These are phyloP conservation scores for Nesidiocoris tenuis DNA, from an alignment of 2,888 invertebrate species.

Conservation along the genomic window DNA sequence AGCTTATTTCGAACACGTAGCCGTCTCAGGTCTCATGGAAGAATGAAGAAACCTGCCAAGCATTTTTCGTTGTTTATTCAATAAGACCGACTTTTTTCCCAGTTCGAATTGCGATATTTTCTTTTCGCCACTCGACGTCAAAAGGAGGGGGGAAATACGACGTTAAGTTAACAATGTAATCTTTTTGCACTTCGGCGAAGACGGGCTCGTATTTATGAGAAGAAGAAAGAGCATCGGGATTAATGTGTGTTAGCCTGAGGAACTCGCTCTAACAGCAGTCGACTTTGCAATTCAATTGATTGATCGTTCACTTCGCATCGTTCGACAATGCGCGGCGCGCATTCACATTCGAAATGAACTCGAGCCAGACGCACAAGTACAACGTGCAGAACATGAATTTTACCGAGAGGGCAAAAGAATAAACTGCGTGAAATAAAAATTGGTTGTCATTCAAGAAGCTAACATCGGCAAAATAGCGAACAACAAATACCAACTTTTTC, in stretches of 20 bases:
- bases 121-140: background rate
- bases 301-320: background rate
- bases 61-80: background rate
- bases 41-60: background rate
- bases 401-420: no score
- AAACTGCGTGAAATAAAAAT: no score
- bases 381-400: no score
- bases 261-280: background rate
- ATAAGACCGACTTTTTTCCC: background rate
- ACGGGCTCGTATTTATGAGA: background rate
- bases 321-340: background rate
- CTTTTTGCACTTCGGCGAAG: background rate
- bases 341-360: background rate
- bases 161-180: background rate
- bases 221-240: background rate
- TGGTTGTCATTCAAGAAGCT: no score
- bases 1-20: background rate
- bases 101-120: no score
- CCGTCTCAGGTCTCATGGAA: background rate
- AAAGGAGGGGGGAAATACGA: background rate
- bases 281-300: background rate
- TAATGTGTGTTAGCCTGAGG: no score
- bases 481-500: no score
- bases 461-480: no score
- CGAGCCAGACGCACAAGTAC: no score